Evolutionary conservation across 2,888 invertebrate genomes (phyloP), one percentile per base, ranked within the genome.

Genomic region (Epiblema foenella): DNA sequence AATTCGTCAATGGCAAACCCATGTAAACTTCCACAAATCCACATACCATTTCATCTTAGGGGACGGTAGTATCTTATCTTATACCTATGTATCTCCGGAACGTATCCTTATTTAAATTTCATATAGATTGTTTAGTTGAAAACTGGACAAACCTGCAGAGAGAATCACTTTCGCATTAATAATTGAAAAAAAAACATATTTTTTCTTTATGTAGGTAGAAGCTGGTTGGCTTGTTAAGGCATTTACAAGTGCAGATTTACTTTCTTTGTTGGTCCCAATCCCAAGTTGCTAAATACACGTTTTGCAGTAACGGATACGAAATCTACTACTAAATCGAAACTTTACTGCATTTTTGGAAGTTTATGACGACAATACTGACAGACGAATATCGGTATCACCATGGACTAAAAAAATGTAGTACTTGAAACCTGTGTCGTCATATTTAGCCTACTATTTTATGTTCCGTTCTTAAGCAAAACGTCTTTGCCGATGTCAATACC

Each of bases 231-330:
- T 18, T 20, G 1, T 59, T 9, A 7, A 24, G n/a, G 18, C 15
- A 11, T 37, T 62, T 46, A 18, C 12, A 33, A 24, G 42, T 33
- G 42, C 18, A 29, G 33, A 51, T 42, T 42, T n/a, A 46, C 69
- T 69, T 42, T 69, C 65, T 24, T 65, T 59, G 46, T 33, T 58
- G 69, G 59, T 52, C 42, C 42, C 42, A 69, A 59, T 52, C 42
- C 42, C 42, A 69, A 59, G 59, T 42, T 65, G n/a, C 15, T 24
- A 52, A 42, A 65, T n/a, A 52, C 39, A 37, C 17, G 7, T 59
- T 59, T 7, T n/a, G 46, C 37, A 59, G 59, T 20, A 64, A 51
- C 52, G 63, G 51, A 63, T 51, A 52, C 42, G 15, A 12, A 37
- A 20, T 20, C 37, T 39, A 37, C 56, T 68, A 62, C 46, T 58